Base-by-base conservation (phyloP, 1,140 invertebrate genomes). In the Drosophila littoralis region DNA sequence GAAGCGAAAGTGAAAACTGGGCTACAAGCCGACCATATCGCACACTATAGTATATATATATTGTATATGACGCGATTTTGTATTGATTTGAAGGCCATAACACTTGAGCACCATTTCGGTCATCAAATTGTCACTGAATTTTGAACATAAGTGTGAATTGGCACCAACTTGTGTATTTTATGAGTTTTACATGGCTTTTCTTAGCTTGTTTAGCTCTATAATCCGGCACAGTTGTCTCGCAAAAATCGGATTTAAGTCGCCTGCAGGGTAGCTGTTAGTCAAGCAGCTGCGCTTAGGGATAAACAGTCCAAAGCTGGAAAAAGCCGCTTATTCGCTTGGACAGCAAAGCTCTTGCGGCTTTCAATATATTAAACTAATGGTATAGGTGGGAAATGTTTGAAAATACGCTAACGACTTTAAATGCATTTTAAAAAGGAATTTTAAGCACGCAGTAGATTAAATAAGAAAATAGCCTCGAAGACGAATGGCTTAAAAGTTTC, bases 271-370 rank as follows among this genome's bases (percentile, higher is more conserved):
- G 10, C 7, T 15, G 6, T 35, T 1, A 12, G 43, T 36, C 5
- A n/a, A 7, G 28, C 6, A 10, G 32, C 35, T 2, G 46, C 15
- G n/a, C 13, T n/a, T 12, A 28, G 5, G 22, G 22, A 28, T 28
- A 28, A 28, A 28, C 22, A 28, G 22, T 4, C 4, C 22, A 28
- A 6, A n/a, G 43, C 12, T 22, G 35, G 12, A 17, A 22, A n/a
- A 75, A 59, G 58, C 66, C 36, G 59, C 75, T 77, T 77, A 63
- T 15, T 35, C 67, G 75, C 66, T 65, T 64, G 40, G 61, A 17
- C 65, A 45, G 43, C 72, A 50, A 40, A 52, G 72, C 36, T 68
- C 9, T 6, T 59, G n/a, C 33, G 54, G 52, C 58, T 68, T 76
- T 55, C 51, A 63, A 28, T 63, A 75, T 17, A 35, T 58, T 58